Evolutionary conservation across 2,888 invertebrate genomes (phyloP).

Genomic region (Ophioninae sp.): DNA sequence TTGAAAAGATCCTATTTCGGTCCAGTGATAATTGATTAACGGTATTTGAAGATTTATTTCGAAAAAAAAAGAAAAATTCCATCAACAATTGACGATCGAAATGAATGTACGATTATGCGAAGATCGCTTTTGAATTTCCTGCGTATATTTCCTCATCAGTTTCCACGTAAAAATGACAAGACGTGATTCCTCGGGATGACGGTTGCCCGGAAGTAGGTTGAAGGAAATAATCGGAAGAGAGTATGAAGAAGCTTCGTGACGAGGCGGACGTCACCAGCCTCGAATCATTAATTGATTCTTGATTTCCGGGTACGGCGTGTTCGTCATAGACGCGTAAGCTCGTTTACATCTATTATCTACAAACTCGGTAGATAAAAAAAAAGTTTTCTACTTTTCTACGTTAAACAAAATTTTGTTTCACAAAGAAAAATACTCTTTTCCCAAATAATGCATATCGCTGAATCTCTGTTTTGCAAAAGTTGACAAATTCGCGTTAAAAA

Average conservation of each 20-base stretch:
- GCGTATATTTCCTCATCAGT: neutral
- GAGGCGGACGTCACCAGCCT: constrained; percentile 33
- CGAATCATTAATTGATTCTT: constrained; percentile 48
- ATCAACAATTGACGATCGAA: neutral
- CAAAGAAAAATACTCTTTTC: too few relatives aligned
- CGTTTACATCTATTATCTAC: neutral
- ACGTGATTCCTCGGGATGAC: constrained; percentile 44
- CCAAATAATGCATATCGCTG: too few relatives aligned
- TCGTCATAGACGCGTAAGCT: constrained; percentile 36
- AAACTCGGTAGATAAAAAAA: too few relatives aligned
- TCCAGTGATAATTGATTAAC: neutral
- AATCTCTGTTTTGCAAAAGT: too few relatives aligned
- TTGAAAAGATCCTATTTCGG: neutral
- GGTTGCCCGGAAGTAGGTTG: constrained; percentile 37
- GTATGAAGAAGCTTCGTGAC: constrained; percentile 37
- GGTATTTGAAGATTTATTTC: neutral
- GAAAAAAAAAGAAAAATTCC: neutral
- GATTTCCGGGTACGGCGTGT: constrained; percentile 31
- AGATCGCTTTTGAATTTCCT: neutral
- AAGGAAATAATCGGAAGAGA: constrained; percentile 23
- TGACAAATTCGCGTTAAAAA: too few relatives aligned
- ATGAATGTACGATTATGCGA: neutral
- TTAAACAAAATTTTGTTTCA: too few relatives aligned
- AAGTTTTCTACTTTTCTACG: too few relatives aligned
- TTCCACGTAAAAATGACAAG: constrained; percentile 13